phyloP scores from a whole-genome alignment of 2,888 invertebrate genomes.

The Drosophila dives region DNA sequence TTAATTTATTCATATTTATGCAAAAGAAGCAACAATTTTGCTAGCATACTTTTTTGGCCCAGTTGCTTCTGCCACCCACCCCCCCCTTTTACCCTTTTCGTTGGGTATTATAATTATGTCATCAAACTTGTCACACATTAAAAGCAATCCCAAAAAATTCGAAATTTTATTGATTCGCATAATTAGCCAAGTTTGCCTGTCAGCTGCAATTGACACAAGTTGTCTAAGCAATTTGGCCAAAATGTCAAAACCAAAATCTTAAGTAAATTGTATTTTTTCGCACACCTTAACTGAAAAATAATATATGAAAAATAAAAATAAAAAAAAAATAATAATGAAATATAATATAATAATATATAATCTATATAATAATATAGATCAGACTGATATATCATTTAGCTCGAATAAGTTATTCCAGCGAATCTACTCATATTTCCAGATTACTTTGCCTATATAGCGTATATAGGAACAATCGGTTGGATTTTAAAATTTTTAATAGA shows the following conservation, averaged over 20 bases:
- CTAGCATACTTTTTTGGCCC: conserved; percentile 64
- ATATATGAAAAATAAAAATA: no score
- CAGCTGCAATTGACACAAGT: no score
- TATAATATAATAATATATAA: no score
- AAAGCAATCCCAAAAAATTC: neutral
- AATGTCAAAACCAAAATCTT: no score
- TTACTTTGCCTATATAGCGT: neutral
- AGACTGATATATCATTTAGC: neutral
- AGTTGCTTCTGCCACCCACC: conserved; percentile 24
- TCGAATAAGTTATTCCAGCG: neutral
- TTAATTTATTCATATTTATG: conserved; percentile 81
- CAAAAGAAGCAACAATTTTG: conserved; percentile 74
- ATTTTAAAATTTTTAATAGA: neutral
- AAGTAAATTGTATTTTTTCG: no score
- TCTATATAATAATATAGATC: no score
- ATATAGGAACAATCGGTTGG: neutral
- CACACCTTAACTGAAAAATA: no score
- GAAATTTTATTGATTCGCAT: neutral
- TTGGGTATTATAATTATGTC: neutral
- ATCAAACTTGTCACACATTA: no score
- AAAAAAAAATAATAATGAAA: no score
- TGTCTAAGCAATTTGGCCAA: no score
- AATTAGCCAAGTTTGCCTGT: no score
- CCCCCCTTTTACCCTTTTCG: neutral
- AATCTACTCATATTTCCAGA: neutral